Evolutionary conservation across 2,888 invertebrate species (phyloP).

Genomic region (Dilophus febrilis): DNA sequence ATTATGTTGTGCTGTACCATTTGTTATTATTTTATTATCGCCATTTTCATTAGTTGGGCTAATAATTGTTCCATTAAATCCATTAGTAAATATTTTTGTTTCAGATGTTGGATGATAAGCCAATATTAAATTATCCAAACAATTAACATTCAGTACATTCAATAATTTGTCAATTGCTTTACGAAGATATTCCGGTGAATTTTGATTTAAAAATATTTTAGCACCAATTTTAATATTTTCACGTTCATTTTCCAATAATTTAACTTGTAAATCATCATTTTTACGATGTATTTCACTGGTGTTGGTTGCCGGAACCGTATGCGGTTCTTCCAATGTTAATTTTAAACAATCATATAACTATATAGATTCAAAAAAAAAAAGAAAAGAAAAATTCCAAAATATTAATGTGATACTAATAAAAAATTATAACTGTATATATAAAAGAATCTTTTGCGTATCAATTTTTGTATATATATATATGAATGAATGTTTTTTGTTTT

Average conservation of each 20-base stretch:
- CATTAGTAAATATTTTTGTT: not conserved
- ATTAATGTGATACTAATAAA: too few relatives aligned
- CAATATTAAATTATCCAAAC: conserved; percentile 68
- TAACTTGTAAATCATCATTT: conserved; percentile 42
- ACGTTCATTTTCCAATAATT: conserved; percentile 50
- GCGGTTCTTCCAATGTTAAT: conserved; percentile 32
- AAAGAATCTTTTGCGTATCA: too few relatives aligned
- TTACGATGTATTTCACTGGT: conserved; percentile 38
- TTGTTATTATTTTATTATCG: conserved; percentile 14
- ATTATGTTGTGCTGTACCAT: conserved; percentile 1
- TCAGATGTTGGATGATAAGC: conserved; percentile 44
- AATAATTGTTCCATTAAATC: not conserved
- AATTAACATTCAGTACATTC: conserved; percentile 46
- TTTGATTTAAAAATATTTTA: conserved; percentile 67
- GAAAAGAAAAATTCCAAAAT: not conserved
- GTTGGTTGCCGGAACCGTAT: conserved; percentile 18
- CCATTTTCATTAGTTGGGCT: conserved; percentile 16
- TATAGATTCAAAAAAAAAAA: conserved; percentile 14
- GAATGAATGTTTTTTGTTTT: too few relatives aligned
- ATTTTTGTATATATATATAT: too few relatives aligned
- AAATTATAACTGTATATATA: too few relatives aligned
- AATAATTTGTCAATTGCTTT: conserved; percentile 62
- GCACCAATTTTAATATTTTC: conserved; percentile 68
- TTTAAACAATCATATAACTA: conserved; percentile 45
- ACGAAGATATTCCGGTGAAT: conserved; percentile 42